These are phyloP conservation scores for mouse (Mus musculus) DNA, from an alignment of 2,113 vertebrate genomes.

Conservation along the genomic window GRCm39 chr5:48069001-48069500, in stretches of 20 bases:
- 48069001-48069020: neutral
- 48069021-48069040: neutral
- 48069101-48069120: neutral
- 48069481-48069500: neutral
- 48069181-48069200: neutral
- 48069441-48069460: neutral
- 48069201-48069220: neutral
- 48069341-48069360: neutral
- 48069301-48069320: slow-evolving; percentile 3
- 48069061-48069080: neutral
- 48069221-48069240: neutral
- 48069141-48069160: neutral
- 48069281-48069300: neutral
- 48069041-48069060: slow-evolving; percentile 10
- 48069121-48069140: neutral
- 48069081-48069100: slow-evolving; percentile 54
- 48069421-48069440: neutral
- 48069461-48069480: neutral
- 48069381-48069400: neutral
- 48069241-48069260: neutral
- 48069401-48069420: neutral
- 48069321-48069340: neutral
- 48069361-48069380: neutral
- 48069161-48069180: neutral
- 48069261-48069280: neutral